Conservation (phyloP, 2,113 vertebrate genomes). For the Tragelaphus scriptus region DNA sequence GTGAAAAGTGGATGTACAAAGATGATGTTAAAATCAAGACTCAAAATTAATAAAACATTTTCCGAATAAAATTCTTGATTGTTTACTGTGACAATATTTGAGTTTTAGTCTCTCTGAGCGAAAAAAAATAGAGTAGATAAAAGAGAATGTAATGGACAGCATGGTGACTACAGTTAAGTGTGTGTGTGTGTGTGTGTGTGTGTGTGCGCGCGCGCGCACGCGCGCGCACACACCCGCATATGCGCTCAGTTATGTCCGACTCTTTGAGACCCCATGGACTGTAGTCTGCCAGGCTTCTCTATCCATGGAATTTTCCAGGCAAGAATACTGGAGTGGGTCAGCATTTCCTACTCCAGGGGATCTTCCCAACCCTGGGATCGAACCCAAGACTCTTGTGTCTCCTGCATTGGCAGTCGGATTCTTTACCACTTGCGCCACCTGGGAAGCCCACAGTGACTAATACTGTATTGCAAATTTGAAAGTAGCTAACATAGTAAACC, state of each 20-base stretch:
- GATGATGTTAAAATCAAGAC: background rate
- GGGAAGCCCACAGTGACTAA: background rate
- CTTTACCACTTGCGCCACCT: background rate
- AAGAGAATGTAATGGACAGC: too few species aligned
- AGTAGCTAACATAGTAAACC: background rate
- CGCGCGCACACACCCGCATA: rapidly evolving
- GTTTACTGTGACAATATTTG: background rate
- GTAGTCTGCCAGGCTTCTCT: background rate
- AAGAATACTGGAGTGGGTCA: background rate
- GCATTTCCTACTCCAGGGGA: background rate
- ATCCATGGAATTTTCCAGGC: background rate
- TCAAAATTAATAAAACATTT: background rate
- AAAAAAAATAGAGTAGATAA: background rate
- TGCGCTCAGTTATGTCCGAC: background rate
- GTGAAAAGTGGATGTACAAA: background rate
- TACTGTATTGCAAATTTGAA: background rate
- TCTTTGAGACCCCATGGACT: background rate
- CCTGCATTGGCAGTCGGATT: background rate
- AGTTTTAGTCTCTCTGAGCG: background rate
- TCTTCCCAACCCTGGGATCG: background rate
- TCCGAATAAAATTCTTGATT: background rate
- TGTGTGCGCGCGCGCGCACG: too few species aligned
- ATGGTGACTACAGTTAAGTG: too few species aligned
- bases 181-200: background rate
- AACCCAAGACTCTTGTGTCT: background rate